Percentiles rank a stretch among this genome's conserved stretches.
Conservation (phyloP, 2,797 vertebrate genomes). For the Sebastes trivittatus region DNA sequence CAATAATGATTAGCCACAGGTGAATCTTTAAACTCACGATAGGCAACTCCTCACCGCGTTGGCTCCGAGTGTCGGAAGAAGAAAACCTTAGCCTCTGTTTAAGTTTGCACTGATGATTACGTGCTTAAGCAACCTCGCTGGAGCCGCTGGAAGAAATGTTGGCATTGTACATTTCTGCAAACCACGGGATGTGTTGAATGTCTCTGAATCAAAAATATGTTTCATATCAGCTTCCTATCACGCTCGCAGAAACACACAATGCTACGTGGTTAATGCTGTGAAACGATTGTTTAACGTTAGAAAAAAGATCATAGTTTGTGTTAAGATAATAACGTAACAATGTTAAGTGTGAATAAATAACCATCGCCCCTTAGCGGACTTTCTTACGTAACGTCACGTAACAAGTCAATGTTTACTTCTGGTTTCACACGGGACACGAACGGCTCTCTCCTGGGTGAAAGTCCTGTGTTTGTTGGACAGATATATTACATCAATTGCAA, state of each 20-base stretch:
- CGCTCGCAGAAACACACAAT: not conserved
- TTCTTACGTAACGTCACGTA: not conserved
- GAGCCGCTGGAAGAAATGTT: not conserved
- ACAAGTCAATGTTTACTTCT: not conserved
- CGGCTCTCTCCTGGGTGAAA: too few species aligned
- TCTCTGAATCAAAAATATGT: not conserved
- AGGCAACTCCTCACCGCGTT: not conserved
- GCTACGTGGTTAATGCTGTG: not conserved
- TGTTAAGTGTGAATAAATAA: too few species aligned
- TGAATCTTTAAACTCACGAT: not conserved
- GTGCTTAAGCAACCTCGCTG: not conserved
- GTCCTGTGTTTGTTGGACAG: too few species aligned
- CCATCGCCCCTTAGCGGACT: too few species aligned
- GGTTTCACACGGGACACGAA: too few species aligned
- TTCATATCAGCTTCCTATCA: not conserved
- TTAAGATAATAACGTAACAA: not conserved
- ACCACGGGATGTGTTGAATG: not conserved
- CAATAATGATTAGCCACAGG: not conserved
- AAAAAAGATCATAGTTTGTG: not conserved
- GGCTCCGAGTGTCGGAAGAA: not conserved
- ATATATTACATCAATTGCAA: not conserved
- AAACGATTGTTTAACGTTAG: not conserved
- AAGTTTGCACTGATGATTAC: not conserved
- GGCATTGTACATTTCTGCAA: not conserved
- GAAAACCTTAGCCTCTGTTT: not conserved